Conservation (phyloP, 2,113 vertebrate species). For the Anoura caudifer region DNA sequence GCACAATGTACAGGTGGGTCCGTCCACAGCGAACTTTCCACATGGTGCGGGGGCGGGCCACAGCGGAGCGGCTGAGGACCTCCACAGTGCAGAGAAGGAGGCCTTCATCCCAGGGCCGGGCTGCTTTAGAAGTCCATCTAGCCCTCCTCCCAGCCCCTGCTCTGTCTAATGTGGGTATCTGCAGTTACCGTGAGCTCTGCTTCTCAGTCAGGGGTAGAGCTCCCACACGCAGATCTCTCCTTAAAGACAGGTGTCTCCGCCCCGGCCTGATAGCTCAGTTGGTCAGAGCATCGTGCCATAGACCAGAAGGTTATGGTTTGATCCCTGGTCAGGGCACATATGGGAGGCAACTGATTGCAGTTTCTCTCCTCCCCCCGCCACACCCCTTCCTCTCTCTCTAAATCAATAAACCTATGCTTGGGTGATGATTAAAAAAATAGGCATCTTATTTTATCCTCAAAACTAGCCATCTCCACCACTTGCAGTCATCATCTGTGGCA, state of each 20-base stretch:
- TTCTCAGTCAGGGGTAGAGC: neutral
- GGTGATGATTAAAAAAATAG: neutral
- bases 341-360: no score
- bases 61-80: neutral
- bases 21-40: neutral
- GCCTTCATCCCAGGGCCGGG: neutral
- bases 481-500: neutral
- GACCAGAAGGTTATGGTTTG: no score
- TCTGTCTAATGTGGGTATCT: neutral
- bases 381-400: no score
- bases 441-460: neutral
- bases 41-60: accelerated
- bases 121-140: neutral
- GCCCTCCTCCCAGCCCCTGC: neutral
- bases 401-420: no score
- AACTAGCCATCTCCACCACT: neutral
- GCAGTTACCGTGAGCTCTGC: neutral
- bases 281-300: neutral
- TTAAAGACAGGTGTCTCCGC: neutral
- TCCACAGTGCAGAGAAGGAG: neutral
- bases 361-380: no score
- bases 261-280: neutral
- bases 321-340: no score
- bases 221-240: neutral
- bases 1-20: neutral